Evolutionary conservation across 2,888 invertebrate species (phyloP).

Genomic region (Drosophila atroscutellata): DNA sequence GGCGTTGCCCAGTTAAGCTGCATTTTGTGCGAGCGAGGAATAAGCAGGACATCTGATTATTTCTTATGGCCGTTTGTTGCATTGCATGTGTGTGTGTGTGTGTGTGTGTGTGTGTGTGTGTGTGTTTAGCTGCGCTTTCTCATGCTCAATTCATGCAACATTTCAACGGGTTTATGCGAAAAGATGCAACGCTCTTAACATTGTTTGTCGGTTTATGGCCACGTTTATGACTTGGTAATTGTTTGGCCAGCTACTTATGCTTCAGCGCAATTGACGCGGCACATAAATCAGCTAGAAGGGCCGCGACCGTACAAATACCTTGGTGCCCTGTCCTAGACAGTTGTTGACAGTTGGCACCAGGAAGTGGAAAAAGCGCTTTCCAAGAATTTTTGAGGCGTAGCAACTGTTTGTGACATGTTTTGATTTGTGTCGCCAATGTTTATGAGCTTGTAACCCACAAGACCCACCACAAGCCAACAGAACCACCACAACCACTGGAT

Average conservation of each 20-base stretch:
- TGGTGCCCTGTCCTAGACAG: conserved; percentile 25
- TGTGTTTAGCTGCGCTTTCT: conserved; percentile 15
- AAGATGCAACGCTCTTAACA: conserved; percentile 26
- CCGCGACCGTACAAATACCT: conserved; percentile 6
- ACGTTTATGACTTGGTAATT: conserved; percentile 59
- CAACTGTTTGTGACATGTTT: conserved; percentile 80
- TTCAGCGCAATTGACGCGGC: conserved; percentile 56
- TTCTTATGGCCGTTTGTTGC: conserved; percentile 22
- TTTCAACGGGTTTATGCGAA: conserved; percentile 16
- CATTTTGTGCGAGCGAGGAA: conserved; percentile 12
- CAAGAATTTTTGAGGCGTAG: conserved; percentile 77
- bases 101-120: conserved; percentile 4
- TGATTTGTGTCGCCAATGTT: conserved; percentile 79
- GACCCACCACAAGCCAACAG: conserved; percentile 25
- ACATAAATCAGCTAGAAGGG: conserved; percentile 66
- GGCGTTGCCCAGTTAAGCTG: conserved; percentile 56
- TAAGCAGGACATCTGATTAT: conserved; percentile 72
- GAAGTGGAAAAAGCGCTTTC: conserved; percentile 70
- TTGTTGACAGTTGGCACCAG: conserved; percentile 69
- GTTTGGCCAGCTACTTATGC: conserved; percentile 61
- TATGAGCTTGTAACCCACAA: conserved; percentile 69
- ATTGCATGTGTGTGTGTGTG: conserved; percentile 1
- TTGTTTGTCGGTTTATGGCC: conserved; percentile 45
- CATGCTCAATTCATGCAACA: conserved; percentile 13
- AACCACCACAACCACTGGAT: conserved; percentile 28